phyloP scores from a whole-genome alignment of 64 coral and sea anemone species.

The Hydrozoanthus tunicans region DNA sequence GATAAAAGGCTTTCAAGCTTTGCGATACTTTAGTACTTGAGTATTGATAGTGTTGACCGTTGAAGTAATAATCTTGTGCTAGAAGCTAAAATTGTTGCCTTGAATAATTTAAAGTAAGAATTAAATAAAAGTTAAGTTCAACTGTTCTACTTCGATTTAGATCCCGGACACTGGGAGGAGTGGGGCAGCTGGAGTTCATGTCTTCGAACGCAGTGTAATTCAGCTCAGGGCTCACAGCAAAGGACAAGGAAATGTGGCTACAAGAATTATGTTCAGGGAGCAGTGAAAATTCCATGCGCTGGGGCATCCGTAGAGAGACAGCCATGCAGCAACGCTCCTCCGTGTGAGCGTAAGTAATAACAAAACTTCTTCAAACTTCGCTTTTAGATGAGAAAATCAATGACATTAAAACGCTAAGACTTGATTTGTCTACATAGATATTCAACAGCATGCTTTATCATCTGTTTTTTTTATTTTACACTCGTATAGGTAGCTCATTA shows the following conservation, averaged over 20 bases:
- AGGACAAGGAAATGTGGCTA: constrained; percentile 8
- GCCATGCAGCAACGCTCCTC: background rate
- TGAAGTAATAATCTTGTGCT: too few relatives aligned
- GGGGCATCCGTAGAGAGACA: background rate
- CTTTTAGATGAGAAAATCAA: too few relatives aligned
- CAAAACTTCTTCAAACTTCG: background rate
- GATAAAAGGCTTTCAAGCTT: too few relatives aligned
- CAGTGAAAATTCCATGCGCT: background rate
- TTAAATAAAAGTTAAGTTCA: background rate
- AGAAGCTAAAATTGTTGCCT: background rate
- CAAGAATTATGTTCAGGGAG: background rate
- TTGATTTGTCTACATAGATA: too few relatives aligned
- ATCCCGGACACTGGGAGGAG: background rate
- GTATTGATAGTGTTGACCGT: too few relatives aligned
- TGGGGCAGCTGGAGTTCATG: background rate
- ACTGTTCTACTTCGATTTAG: background rate
- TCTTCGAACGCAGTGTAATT: constrained; percentile 26
- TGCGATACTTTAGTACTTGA: too few relatives aligned
- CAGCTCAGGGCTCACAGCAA: background rate
- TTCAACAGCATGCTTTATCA: too few relatives aligned
- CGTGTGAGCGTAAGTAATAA: constrained; percentile 15
- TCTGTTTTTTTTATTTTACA: too few relatives aligned
- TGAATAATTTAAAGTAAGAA: too few relatives aligned
- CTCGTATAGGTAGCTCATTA: too few relatives aligned
- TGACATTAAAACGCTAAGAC: background rate